A percentile compares a stretch with the other conserved stretches of the same genome.
These are phyloP conservation scores for Drosophila falleni DNA, from an alignment of 2,888 invertebrate species.

Conservation along the genomic window DNA sequence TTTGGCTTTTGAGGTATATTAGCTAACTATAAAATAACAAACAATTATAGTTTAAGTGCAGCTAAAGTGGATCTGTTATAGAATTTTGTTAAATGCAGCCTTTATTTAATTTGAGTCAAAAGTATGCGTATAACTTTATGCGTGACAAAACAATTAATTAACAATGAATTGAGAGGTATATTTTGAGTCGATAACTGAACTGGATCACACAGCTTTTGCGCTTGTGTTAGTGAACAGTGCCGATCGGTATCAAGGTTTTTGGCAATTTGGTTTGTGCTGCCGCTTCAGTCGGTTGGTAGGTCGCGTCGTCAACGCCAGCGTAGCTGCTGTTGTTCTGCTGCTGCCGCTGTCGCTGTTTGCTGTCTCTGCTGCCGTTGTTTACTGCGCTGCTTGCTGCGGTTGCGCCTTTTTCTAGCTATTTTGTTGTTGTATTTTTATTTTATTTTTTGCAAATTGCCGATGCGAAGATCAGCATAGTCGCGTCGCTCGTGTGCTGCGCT, in stretches of 20 bases:
- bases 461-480: conserved; percentile 75
- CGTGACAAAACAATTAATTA: background rate
- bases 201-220: conserved; percentile 7
- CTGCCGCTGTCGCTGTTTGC: conserved; percentile 44
- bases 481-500: conserved; percentile 56
- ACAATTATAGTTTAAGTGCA: background rate
- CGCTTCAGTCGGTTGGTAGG: conserved; percentile 82
- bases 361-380: conserved; percentile 44
- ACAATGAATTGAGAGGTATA: conserved; percentile 33
- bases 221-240: conserved; percentile 60
- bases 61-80: background rate
- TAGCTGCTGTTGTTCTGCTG: conserved; percentile 57
- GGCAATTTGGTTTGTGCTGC: conserved; percentile 83
- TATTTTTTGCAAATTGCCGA: conserved; percentile 75
- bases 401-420: conserved; percentile 78
- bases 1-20: conserved; percentile 8
- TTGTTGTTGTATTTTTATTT: conserved; percentile 32
- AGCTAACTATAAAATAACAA: background rate
- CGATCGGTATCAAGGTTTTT: conserved; percentile 85
- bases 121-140: background rate
- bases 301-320: conserved; percentile 73
- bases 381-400: conserved; percentile 64
- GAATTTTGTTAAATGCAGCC: background rate
- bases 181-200: conserved; percentile 21
- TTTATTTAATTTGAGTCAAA: background rate